Base-by-base conservation (phyloP, 2,113 vertebrate species). In the Albula goreensis region DNA sequence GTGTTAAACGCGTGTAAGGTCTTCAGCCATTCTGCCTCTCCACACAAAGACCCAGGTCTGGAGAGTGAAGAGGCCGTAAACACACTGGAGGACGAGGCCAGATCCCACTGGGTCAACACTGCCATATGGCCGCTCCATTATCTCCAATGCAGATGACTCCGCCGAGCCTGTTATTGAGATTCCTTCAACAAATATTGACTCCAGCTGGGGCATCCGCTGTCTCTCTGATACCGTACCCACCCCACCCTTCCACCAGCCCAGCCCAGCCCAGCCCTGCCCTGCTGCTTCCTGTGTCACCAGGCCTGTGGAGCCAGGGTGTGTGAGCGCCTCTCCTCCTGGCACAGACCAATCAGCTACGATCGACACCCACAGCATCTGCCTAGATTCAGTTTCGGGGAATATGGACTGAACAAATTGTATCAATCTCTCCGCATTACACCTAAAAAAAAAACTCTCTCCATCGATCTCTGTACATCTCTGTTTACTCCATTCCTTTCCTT, bases 151-250 rank as follows among this genome's bases (percentile, higher is more conserved):
- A 96, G 95, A 96, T 96, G 95, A 96, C 94, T 95, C 93, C 85
- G 91, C 90, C 94, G 87, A 87, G 89, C 85, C 94, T 94, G 95
- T 95, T 95, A 95, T 95, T 96, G 94, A 96, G 95, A 96, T 96
- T 96, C 92, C 93, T 94, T 94, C 94, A 95, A 92, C 95, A 96
- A 96, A 96, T 96, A 96, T 96, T 96, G 94, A 96, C 95, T 94
- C 91, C 94, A 95, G 95, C 93, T 95, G 93, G 93, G 94, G 91
- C 93, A 90, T 91, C 87, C 90, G 84, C 90, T 92, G 89, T 85
- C 89, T 92, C 70, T 87, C 91, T 81, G 92, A 93, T 92, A 93
- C 92, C 78, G 50, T 3, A 17, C n/a, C 9, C 41, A 92, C 90
- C 89, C 89, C 92, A 91, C 90, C 88, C 91, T 82, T 90, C 90